Evolutionary conservation across 2,888 invertebrate genomes (phyloP), one percentile per base, ranked within the genome.

Genomic region (Halictus quadricinctus): DNA sequence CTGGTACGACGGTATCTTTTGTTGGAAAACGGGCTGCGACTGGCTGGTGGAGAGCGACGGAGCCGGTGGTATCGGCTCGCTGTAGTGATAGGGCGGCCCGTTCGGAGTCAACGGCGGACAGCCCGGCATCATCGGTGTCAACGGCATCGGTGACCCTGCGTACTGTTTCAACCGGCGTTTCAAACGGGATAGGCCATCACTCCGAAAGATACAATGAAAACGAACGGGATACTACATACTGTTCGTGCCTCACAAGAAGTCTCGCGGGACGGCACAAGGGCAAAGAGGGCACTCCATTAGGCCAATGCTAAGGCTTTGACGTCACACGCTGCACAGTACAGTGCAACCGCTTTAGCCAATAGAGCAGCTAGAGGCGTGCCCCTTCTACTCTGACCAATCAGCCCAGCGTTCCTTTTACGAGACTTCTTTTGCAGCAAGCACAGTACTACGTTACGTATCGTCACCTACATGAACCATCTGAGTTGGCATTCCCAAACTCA

Each of bases 21-120:
- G 94, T 80, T 94, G 94, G 88, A 94, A 94, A 48, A 93, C 94
- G 21, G 94, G 93, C 76, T 94, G 94, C 41, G 94, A 94, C 81
- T 94, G 94, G 79, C 94, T 94, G 43, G 93, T 93, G 29, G 94
- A 93, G 66, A 94, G 91, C 89, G 92, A 94, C 79, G 90, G 95
- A 89, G 95, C 95, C 93, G 91, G 95, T 93, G 95, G 96, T 95
- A 92, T 94, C 36, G 94, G 95, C 95, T 95, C 96, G 95, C 88
- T 96, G 95, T 95, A 95, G 93, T 93, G 96, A 95, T 94, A 96
- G 94, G 93, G 96, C 94, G 95, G 96, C 95, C 91, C 94, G 84
- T 94, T 94, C 66, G 94, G 94, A 66, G 94, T 94, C 84, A 94
- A 80, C 5, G 94, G 92, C 70, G 94, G 94, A 89, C 94, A 94